Percentiles rank a stretch among this genome's conserved stretches.
Evolutionary conservation across 2,888 invertebrate genomes (phyloP).

Genomic region (Dichetophora obliterata): DNA sequence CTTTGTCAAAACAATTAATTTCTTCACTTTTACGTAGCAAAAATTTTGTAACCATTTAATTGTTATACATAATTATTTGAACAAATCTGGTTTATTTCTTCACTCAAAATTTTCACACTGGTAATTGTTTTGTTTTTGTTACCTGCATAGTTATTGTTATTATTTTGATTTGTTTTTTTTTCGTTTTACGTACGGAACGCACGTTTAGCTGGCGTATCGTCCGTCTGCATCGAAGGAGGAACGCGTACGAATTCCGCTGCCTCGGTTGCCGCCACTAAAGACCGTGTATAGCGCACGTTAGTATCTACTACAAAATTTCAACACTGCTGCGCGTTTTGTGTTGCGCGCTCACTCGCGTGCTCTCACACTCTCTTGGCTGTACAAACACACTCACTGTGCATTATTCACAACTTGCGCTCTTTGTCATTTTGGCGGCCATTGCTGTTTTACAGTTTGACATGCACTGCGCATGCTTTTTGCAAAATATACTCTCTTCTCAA

Average conservation of each 20-base stretch:
- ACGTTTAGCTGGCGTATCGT: constrained; percentile 13
- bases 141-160: neutral
- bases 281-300: neutral
- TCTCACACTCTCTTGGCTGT: neutral
- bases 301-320: constrained; percentile 22
- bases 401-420: neutral
- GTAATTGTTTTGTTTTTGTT: neutral
- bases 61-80: too few relatives aligned
- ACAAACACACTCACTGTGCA: neutral
- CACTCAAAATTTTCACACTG: neutral
- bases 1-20: too few relatives aligned
- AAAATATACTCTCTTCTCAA: neutral
- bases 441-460: constrained; percentile 30
- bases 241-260: constrained; percentile 38
- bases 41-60: neutral
- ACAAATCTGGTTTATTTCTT: neutral
- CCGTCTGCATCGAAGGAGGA: constrained; percentile 32
- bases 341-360: neutral
- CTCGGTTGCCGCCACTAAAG: constrained; percentile 7
- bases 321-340: neutral
- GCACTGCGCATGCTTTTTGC: constrained; percentile 22
- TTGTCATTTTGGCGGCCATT: constrained; percentile 28
- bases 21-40: neutral
- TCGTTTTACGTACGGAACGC: neutral
- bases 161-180: constrained; percentile 7